Conservation (phyloP, 2,797 vertebrate species). For the Tiaroga cobitis region DNA sequence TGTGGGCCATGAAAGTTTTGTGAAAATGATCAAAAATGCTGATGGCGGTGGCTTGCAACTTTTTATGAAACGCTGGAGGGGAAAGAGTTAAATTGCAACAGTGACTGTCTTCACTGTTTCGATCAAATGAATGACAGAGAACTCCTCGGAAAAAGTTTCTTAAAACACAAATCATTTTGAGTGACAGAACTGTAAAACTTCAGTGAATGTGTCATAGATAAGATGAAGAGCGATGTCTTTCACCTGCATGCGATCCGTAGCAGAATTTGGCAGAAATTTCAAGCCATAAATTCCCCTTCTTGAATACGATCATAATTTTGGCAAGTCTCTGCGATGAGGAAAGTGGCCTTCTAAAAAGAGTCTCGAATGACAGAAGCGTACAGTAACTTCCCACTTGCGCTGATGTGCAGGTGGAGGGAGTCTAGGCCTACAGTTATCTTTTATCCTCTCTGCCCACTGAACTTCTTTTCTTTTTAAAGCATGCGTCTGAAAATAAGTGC, state of each 20-base stretch:
- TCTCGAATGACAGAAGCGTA: not conserved
- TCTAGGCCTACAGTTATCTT: not conserved
- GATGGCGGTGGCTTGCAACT: no score
- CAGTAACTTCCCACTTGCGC: not conserved
- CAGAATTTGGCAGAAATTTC: not conserved
- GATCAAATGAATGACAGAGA: no score
- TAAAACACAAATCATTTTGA: not conserved
- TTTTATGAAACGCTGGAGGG: no score
- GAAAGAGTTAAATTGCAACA: no score
- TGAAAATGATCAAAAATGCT: no score
- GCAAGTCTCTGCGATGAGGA: not conserved
- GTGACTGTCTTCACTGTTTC: no score
- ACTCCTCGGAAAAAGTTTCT: no score
- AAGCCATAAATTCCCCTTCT: not conserved
- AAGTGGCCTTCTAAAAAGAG: not conserved
- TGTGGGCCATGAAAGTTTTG: no score
- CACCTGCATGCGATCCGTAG: no score
- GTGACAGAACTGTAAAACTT: not conserved
- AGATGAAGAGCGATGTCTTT: not conserved
- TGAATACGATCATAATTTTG: not conserved
- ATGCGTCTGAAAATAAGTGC: conserved; percentile 16
- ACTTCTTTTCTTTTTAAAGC: conserved; percentile 8
- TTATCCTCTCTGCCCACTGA: not conserved
- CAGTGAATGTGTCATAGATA: not conserved
- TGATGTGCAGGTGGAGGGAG: conserved; percentile 5